These are phyloP conservation scores for Chironomus striatipennis DNA, from an alignment of 1,140 invertebrate species.

Conservation along the genomic window DNA sequence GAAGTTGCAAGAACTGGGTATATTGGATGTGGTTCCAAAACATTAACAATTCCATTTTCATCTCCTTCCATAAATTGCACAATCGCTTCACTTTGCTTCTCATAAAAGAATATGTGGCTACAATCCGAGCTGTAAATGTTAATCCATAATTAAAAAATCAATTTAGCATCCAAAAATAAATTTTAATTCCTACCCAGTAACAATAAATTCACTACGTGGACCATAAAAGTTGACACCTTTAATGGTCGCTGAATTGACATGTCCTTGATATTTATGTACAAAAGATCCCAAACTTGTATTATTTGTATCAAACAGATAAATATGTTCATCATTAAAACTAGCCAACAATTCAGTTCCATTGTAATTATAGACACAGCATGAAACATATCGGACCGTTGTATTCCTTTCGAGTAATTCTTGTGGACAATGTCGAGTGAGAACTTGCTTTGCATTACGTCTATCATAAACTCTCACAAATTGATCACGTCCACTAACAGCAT, in stretches of 20 bases:
- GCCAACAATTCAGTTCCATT: slow-evolving; percentile 84
- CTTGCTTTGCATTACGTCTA: slow-evolving; percentile 46
- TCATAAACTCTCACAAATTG: slow-evolving; percentile 60
- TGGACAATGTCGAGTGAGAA: slow-evolving; percentile 45
- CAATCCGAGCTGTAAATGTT: slow-evolving; percentile 63
- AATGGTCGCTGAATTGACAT: slow-evolving; percentile 69
- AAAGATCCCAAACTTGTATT: slow-evolving; percentile 45
- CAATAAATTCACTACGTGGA: slow-evolving; percentile 77
- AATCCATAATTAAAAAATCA: no score
- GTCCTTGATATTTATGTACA: slow-evolving; percentile 68
- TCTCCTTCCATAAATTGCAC: slow-evolving; percentile 83
- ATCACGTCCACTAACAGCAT: slow-evolving; percentile 69
- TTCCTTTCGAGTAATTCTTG: slow-evolving; percentile 28
- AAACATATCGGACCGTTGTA: slow-evolving; percentile 51
- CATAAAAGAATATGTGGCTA: slow-evolving; percentile 92
- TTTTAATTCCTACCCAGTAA: slow-evolving; percentile 55
- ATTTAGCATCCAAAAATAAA: no score
- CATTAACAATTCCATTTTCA: slow-evolving; percentile 83
- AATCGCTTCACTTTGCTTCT: slow-evolving; percentile 78
- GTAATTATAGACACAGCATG: slow-evolving; percentile 84
- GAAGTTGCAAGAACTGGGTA: slow-evolving; percentile 76
- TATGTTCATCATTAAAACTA: slow-evolving; percentile 88
- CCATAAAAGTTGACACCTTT: slow-evolving; percentile 94
- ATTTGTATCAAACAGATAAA: slow-evolving; percentile 80
- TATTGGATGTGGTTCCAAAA: slow-evolving; percentile 80